Percentiles rank a stretch among this genome's conserved stretches.
phyloP scores from a whole-genome alignment of 2,797 vertebrate genomes.

The Heterohyrax brucei region DNA sequence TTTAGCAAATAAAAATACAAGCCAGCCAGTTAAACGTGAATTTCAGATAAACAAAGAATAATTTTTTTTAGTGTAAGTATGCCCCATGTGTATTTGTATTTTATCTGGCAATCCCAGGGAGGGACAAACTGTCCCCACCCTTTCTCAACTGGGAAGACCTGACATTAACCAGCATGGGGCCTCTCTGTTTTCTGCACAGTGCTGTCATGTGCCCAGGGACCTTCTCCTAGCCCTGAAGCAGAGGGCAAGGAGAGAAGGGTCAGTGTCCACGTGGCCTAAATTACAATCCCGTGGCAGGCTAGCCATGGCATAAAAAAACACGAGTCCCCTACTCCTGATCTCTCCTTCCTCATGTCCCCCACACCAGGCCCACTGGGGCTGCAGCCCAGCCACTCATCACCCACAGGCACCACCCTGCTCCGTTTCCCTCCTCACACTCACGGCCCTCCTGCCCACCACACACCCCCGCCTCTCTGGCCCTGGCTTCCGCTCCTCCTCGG shows the following conservation, averaged over 20 bases:
- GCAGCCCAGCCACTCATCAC: not conserved
- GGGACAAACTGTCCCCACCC: not conserved
- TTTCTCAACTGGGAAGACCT: not conserved
- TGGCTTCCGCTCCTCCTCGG: not conserved
- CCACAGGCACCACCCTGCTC: not conserved
- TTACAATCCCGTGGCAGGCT: not conserved
- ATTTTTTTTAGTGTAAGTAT: not conserved
- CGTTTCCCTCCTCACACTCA: not conserved
- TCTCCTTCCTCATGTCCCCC: not conserved
- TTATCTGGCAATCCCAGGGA: not conserved
- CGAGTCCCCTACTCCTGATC: not conserved
- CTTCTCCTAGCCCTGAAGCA: not conserved
- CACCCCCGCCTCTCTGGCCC: fast-evolving
- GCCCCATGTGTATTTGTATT: not conserved
- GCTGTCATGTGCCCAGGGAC: fast-evolving
- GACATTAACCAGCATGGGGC: not conserved
- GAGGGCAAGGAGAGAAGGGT: not conserved
- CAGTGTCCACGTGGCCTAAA: not conserved
- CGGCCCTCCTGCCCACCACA: not conserved
- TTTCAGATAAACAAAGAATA: conserved; percentile 27
- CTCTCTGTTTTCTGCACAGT: not conserved
- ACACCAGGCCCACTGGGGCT: not conserved
- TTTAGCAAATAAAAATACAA: conserved; percentile 46
- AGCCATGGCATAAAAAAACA: not conserved
- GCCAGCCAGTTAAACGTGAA: conserved; percentile 7